A percentile compares a stretch with the other conserved stretches of the same genome.
Conservation (phyloP, 2,113 vertebrate species). For the Leptosomus discolor region DNA sequence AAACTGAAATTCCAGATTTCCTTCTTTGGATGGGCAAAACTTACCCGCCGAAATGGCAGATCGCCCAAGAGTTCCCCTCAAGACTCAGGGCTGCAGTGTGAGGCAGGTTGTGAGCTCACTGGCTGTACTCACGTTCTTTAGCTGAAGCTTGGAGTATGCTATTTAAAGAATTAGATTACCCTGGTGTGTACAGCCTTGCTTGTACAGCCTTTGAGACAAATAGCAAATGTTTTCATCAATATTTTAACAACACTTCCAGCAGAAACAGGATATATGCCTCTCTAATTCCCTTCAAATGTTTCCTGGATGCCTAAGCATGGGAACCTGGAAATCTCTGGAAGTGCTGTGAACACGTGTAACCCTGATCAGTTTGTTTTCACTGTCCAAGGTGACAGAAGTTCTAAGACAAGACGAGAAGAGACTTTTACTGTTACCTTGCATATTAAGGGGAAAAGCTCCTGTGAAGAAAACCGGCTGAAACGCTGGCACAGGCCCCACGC, state of each 20-base stretch:
- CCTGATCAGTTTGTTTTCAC: not conserved
- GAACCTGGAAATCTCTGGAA: not conserved
- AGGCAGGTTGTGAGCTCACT: not conserved
- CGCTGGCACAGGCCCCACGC: constrained; percentile 80
- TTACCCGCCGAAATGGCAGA: not conserved
- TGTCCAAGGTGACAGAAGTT: not conserved
- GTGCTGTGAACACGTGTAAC: not conserved
- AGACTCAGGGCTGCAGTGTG: not conserved
- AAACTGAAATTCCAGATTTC: not conserved
- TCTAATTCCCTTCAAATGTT: not conserved
- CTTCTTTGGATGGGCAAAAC: not conserved
- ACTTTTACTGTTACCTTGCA: constrained; percentile 83
- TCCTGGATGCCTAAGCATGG: not conserved
- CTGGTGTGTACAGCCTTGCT: not conserved
- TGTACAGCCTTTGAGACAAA: not conserved
- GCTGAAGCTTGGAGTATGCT: not conserved
- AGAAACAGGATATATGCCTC: not conserved
- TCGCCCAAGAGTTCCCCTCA: not conserved
- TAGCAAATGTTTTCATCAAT: not conserved
- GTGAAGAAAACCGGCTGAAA: constrained; percentile 97
- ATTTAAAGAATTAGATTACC: not conserved
- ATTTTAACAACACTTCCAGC: not conserved
- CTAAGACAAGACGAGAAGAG: not conserved
- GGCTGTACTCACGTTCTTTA: not conserved
- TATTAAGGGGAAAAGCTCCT: constrained; percentile 90